Percentiles rank a stretch among this genome's conserved stretches.
Conservation (phyloP, 2,888 invertebrate genomes). For the Protonemura montana region DNA sequence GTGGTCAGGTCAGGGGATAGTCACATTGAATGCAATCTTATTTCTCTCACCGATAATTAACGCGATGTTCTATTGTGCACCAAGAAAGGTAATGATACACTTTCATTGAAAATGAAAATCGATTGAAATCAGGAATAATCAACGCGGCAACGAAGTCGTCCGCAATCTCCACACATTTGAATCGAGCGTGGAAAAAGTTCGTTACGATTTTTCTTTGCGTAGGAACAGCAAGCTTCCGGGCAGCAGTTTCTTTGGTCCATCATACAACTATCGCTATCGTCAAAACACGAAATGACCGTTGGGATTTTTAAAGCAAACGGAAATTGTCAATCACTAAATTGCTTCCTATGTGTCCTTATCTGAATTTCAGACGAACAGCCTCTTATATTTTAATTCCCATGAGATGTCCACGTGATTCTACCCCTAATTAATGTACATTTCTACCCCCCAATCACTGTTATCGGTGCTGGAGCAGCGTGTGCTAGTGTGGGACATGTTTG, state of each 20-base stretch:
- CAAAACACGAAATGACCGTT: background rate
- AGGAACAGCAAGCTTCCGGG: background rate
- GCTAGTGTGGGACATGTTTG: background rate
- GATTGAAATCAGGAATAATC: background rate
- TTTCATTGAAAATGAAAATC: background rate
- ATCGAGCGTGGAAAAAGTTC: background rate
- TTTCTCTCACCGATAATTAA: background rate
- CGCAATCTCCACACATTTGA: background rate
- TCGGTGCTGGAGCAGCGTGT: too few species aligned
- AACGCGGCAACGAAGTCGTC: background rate
- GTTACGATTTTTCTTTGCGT: background rate
- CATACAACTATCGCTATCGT: background rate
- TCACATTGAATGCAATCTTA: background rate
- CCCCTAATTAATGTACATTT: slow-evolving; percentile 1
- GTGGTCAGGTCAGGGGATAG: background rate
- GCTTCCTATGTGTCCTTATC: too few species aligned
- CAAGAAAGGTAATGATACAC: background rate
- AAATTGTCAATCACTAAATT: slow-evolving; percentile 3
- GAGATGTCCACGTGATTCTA: background rate
- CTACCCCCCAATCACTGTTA: background rate
- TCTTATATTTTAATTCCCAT: background rate
- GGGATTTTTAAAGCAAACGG: background rate
- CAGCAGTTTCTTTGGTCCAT: background rate
- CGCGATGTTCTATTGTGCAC: background rate
- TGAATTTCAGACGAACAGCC: background rate